phyloP scores from a whole-genome alignment of 2,797 vertebrate genomes.

The Vireo griseus region DNA sequence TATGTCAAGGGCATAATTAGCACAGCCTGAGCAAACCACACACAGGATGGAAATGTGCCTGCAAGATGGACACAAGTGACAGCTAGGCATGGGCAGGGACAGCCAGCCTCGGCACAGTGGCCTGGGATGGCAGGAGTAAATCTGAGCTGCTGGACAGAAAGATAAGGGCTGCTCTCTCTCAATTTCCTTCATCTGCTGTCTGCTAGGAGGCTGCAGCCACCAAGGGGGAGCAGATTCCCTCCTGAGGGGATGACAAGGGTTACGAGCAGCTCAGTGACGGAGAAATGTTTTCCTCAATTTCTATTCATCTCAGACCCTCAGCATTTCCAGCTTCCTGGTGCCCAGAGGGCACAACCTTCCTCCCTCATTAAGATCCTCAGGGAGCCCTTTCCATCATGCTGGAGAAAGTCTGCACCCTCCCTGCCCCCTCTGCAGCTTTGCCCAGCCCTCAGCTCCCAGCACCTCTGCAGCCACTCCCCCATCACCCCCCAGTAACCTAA shows the following conservation, averaged over 20 bases:
- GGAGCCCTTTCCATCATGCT: neutral
- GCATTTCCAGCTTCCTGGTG: neutral
- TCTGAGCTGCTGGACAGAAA: neutral
- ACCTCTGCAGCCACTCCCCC: neutral
- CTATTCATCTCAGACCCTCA: neutral
- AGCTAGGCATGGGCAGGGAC: neutral
- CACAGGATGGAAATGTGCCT: neutral
- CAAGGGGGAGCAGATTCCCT: neutral
- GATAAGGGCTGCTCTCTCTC: neutral
- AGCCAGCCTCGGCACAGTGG: neutral
- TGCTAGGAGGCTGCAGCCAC: neutral
- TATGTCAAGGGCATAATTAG: slow-evolving; percentile 69
- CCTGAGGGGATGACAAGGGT: neutral
- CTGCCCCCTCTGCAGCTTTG: neutral
- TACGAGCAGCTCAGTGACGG: neutral
- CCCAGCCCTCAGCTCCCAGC: neutral
- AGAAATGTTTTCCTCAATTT: neutral
- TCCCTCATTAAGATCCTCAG: neutral
- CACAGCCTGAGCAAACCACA: slow-evolving; percentile 61
- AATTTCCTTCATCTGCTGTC: neutral
- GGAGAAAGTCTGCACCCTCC: neutral
- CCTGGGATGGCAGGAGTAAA: neutral
- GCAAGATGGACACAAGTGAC: neutral
- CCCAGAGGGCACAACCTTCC: neutral
- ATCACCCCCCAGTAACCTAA: rapidly evolving